Percentiles rank a stretch among this genome's conserved stretches.
Conservation (phyloP, 2,113 vertebrate species). For the Myocastor coypus region DNA sequence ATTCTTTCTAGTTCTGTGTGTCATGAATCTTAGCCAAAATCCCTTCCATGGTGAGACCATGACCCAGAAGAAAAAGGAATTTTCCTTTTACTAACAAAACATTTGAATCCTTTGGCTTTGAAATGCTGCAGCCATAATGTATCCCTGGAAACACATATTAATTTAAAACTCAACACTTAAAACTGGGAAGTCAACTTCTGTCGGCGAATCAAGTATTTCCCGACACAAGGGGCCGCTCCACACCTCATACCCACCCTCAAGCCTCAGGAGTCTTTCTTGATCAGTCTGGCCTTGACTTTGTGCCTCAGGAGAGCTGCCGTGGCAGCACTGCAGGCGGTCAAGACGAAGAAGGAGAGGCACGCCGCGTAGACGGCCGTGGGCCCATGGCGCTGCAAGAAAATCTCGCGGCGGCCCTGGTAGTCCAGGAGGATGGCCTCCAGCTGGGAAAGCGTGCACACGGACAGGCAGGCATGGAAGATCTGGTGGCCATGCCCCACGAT, state of each 20-base stretch:
- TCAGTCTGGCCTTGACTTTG: conserved; percentile 87
- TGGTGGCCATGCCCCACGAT: conserved; percentile 95
- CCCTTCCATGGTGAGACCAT: conserved; percentile 21
- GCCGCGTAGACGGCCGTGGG: conserved; percentile 87
- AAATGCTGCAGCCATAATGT: not conserved
- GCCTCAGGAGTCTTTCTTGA: conserved; percentile 86
- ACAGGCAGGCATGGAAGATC: conserved; percentile 94
- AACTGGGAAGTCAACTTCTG: conserved; percentile 19
- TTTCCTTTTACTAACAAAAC: conserved; percentile 12
- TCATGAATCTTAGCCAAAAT: not conserved
- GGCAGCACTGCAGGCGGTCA: conserved; percentile 88
- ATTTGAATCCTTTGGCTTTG: conserved; percentile 40
- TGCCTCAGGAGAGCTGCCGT: conserved; percentile 88
- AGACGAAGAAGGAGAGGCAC: conserved; percentile 88
- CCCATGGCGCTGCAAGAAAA: conserved; percentile 87
- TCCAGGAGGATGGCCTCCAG: conserved; percentile 94
- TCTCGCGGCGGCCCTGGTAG: conserved; percentile 88
- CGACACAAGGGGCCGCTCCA: not conserved
- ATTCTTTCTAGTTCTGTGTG: conserved; percentile 20
- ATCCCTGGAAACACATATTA: conserved; percentile 45
- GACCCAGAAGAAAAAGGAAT: conserved; percentile 1
- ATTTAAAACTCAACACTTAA: conserved; percentile 45
- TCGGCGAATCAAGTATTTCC: not conserved
- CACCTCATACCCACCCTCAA: not conserved
- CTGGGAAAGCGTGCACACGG: conserved; percentile 93